Percentiles rank a stretch among this genome's conserved stretches.
These are phyloP conservation scores for Drosophila serrata DNA, from an alignment of 1,140 invertebrate genomes.

Conservation along the genomic window DNA sequence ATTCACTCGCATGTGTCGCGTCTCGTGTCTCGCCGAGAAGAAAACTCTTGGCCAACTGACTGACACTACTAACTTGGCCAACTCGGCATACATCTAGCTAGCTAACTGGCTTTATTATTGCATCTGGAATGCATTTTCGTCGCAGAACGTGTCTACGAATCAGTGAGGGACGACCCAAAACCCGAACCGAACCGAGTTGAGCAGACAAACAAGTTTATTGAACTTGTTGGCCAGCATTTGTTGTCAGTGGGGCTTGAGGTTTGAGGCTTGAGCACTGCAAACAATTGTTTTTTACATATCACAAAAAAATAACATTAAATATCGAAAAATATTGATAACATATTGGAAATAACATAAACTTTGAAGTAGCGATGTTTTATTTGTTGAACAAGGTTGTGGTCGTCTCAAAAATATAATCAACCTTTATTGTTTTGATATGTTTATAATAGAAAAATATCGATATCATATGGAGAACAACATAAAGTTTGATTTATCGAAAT, in stretches of 20 bases:
- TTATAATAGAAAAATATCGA: not conserved
- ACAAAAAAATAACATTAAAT: not conserved
- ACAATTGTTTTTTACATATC: not conserved
- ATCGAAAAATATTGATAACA: not conserved
- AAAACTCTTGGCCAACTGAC: slow-evolving; percentile 40
- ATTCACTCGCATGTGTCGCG: slow-evolving; percentile 14
- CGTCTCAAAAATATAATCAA: no score
- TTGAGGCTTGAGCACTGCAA: slow-evolving; percentile 5
- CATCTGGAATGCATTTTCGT: slow-evolving; percentile 41
- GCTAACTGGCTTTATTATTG: slow-evolving; percentile 16
- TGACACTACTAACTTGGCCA: slow-evolving; percentile 11
- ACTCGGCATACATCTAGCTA: slow-evolving; percentile 1
- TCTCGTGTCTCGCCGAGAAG: slow-evolving; percentile 19
- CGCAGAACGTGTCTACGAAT: slow-evolving; percentile 27
- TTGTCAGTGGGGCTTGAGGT: slow-evolving; percentile 12
- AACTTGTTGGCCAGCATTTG: slow-evolving; percentile 65
- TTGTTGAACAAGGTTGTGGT: not conserved
- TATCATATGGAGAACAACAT: not conserved
- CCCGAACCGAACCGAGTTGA: slow-evolving; percentile 25
- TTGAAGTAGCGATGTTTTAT: not conserved
- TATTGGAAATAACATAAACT: not conserved
- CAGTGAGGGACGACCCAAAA: slow-evolving; percentile 17
- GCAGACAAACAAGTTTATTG: slow-evolving; percentile 73
- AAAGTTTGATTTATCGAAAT: not conserved
- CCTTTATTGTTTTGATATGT: no score